Evolutionary conservation across 2,113 vertebrate species (phyloP).

Genomic region (Peucedramus taeniatus): DNA sequence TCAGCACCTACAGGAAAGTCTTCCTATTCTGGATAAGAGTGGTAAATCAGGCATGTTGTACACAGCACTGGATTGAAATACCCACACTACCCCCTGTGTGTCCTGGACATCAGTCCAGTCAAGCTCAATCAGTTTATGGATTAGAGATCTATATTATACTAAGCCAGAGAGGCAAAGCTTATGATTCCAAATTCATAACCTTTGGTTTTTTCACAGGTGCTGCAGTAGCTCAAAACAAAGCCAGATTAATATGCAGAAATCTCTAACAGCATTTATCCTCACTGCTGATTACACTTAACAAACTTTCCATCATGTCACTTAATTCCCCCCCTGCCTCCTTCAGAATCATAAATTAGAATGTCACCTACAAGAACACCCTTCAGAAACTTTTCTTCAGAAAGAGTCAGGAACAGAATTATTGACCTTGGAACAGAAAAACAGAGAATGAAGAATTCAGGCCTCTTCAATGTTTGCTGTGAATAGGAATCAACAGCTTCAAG

Average conservation of each 20-base stretch:
- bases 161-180: background rate
- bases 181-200: background rate
- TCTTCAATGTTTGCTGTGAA: background rate
- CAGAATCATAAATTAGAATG: conserved; percentile 41
- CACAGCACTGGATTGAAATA: background rate
- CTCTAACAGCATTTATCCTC: conserved; percentile 31
- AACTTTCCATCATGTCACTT: conserved; percentile 47
- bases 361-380: conserved; percentile 33
- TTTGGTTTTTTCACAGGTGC: background rate
- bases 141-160: background rate
- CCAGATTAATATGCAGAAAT: conserved; percentile 53
- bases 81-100: background rate
- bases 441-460: background rate
- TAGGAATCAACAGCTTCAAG: background rate
- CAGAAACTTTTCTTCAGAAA: conserved; percentile 17
- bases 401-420: background rate
- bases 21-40: fast-evolving
- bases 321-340: conserved; percentile 22
- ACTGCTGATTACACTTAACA: conserved; percentile 51
- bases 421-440: background rate
- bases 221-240: conserved; percentile 5
- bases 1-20: background rate
- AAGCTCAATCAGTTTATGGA: background rate
- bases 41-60: background rate
- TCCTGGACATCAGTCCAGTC: background rate